Evolutionary conservation across 1,140 invertebrate genomes (phyloP).

Genomic region (Drosophila hydei): DNA sequence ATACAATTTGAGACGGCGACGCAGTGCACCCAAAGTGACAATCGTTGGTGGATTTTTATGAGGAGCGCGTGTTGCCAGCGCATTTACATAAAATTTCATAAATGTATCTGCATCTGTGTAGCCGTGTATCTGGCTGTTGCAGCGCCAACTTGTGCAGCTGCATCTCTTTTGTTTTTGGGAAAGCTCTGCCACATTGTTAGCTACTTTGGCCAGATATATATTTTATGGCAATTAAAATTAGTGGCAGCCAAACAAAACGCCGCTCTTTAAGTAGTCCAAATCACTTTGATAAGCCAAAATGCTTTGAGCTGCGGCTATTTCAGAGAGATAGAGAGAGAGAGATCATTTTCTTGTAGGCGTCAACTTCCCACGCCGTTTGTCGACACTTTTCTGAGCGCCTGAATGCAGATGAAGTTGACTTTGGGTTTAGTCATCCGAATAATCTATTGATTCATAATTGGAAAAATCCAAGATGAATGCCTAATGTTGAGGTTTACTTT

Average conservation of each 20-base stretch:
- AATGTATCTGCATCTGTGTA: constrained; percentile 59
- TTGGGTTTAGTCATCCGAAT: constrained; percentile 5
- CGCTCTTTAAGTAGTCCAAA: constrained; percentile 43
- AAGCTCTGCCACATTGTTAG: constrained; percentile 52
- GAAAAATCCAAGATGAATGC: constrained; percentile 19
- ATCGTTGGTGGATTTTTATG: constrained; percentile 64
- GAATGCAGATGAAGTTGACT: constrained; percentile 7
- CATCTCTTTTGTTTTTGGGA: constrained; percentile 49
- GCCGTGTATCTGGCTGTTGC: constrained; percentile 22
- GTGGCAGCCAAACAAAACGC: constrained; percentile 64
- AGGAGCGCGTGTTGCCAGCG: constrained; percentile 59
- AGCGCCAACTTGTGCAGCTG: constrained; percentile 36
- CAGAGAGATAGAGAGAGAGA: too few species aligned
- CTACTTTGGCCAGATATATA: constrained; percentile 43
- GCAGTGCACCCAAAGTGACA: constrained; percentile 52
- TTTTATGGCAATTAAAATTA: constrained; percentile 74
- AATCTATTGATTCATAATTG: constrained; percentile 25
- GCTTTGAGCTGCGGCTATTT: constrained; percentile 21
- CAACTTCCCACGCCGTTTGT: constrained; percentile 39
- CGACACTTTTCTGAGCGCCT: constrained; percentile 29
- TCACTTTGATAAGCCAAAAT: constrained; percentile 71
- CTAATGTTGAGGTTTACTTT: background rate
- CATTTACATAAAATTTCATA: constrained; percentile 73
- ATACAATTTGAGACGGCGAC: constrained; percentile 57
- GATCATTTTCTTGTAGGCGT: constrained; percentile 59